phyloP scores from a whole-genome alignment of 1,140 invertebrate genomes.

The Spodoptera frugiperda region DNA sequence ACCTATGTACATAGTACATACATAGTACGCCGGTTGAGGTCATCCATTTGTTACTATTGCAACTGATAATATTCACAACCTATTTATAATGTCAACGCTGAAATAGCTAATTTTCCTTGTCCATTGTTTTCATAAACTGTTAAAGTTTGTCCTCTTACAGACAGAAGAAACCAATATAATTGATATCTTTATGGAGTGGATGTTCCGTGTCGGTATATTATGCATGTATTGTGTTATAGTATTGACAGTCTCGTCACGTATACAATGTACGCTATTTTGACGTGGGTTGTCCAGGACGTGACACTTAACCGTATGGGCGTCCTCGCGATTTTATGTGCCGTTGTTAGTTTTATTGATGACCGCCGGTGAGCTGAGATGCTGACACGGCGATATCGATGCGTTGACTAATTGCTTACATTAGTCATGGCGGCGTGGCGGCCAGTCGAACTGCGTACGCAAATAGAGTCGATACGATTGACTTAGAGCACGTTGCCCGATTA shows the following conservation, averaged over 20 bases:
- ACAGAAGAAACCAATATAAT: slow-evolving; percentile 10
- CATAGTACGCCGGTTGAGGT: slow-evolving; percentile 50
- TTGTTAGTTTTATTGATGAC: slow-evolving; percentile 56
- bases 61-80: not conserved
- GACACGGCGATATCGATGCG: slow-evolving; percentile 68
- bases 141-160: slow-evolving; percentile 8
- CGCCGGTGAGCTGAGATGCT: slow-evolving; percentile 63
- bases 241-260: slow-evolving; percentile 54
- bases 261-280: slow-evolving; percentile 46
- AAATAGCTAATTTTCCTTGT: slow-evolving; percentile 11
- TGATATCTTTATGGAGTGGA: slow-evolving; percentile 15
- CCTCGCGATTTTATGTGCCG: slow-evolving; percentile 44
- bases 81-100: slow-evolving; percentile 12
- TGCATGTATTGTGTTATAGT: slow-evolving; percentile 56
- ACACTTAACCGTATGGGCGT: slow-evolving; percentile 46
- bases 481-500: slow-evolving; percentile 74
- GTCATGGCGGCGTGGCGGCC: slow-evolving; percentile 63
- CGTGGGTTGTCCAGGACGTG: slow-evolving; percentile 46
- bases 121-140: slow-evolving; percentile 19
- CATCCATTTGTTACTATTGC: slow-evolving; percentile 32
- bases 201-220: slow-evolving; percentile 45
- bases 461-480: slow-evolving; percentile 77
- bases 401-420: slow-evolving; percentile 82
- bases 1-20: slow-evolving; percentile 56
- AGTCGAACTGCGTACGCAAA: slow-evolving; percentile 71